These are phyloP conservation scores for Eupelmus urozonus DNA, from an alignment of 2,888 invertebrate genomes.

Conservation along the genomic window DNA sequence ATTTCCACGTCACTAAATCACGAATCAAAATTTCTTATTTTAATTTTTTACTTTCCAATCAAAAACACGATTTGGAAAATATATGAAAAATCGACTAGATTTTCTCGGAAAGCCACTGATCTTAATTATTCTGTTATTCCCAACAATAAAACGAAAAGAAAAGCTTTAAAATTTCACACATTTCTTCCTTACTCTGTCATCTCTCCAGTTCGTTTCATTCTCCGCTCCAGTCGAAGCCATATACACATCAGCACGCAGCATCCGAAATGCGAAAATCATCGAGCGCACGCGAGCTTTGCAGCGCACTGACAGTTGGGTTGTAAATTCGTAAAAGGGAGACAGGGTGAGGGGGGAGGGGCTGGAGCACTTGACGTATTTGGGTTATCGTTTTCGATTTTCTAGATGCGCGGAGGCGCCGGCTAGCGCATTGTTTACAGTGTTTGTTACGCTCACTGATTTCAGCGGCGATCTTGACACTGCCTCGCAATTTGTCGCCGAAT, in stretches of 20 bases:
- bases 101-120: no score
- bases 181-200: no score
- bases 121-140: not conserved
- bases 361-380: conserved; percentile 48
- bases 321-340: conserved; percentile 36
- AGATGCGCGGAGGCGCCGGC: conserved; percentile 18
- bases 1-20: no score
- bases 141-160: no score
- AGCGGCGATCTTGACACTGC: conserved; percentile 27
- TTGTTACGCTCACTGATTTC: conserved; percentile 32
- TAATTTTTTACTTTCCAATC: no score
- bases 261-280: conserved; percentile 40
- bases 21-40: no score
- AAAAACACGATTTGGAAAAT: no score
- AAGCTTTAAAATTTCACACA: no score
- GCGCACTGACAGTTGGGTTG: conserved; percentile 40
- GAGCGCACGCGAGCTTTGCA: not conserved
- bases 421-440: conserved; percentile 33
- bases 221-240: not conserved
- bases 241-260: not conserved
- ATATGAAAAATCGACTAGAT: no score
- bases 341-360: not conserved
- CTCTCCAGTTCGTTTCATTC: no score
- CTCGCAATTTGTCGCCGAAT: conserved; percentile 34
- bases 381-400: conserved; percentile 57